Evolutionary conservation across 2,113 vertebrate genomes (phyloP), one percentile per base, ranked within the genome.

Genomic region (Amazona guildingii): DNA sequence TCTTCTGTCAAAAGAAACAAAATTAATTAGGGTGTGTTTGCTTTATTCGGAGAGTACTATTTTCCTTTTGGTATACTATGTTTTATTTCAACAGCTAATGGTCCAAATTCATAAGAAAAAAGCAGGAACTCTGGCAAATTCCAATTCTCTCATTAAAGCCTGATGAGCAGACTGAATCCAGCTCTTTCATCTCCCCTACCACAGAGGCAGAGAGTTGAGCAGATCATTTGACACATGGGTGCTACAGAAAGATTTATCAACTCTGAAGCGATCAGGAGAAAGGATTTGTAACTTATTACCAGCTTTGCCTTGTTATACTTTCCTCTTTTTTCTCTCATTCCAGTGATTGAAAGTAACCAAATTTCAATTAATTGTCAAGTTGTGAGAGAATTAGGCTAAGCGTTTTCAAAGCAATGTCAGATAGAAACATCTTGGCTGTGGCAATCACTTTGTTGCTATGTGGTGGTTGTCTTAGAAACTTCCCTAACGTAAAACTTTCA

Each of bases 371-470:
- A 94, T 95, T 85, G 44, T 95, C 81, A 83, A 4, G 51, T 77
- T 91, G 85, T 82, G 90, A 95, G 94, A 70, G 83, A 95, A 97
- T 94, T 85, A 68, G 89, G 91, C 82, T 94, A 76, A 84, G 69
- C 1, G 8, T 49, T 95, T 95, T 92, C 95, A 94, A 96, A 96
- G 95, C 2, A 1, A 12, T 83, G 89, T 95, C 74, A 33, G 82
- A 87, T 49, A 48, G 84, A 80, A 81, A 19, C 1, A 1, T 57
- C 81, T 81, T 2, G 4, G 59, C 78, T 73, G 37, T 91, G 86
- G 91, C 78, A 94, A 48, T 63, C 46, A 2, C 92, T 92, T 96
- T 92, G 83, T 89, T 88, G 81, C 70, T 86, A 44, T 6, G 17
- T 59, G 84, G 70, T 79, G 74, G 59, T 10, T 94, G 89, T 44